A percentile compares a stretch with the other conserved stretches of the same genome.
phyloP scores from a whole-genome alignment of 1,140 invertebrate species.

The Drosophila takahashii region DNA sequence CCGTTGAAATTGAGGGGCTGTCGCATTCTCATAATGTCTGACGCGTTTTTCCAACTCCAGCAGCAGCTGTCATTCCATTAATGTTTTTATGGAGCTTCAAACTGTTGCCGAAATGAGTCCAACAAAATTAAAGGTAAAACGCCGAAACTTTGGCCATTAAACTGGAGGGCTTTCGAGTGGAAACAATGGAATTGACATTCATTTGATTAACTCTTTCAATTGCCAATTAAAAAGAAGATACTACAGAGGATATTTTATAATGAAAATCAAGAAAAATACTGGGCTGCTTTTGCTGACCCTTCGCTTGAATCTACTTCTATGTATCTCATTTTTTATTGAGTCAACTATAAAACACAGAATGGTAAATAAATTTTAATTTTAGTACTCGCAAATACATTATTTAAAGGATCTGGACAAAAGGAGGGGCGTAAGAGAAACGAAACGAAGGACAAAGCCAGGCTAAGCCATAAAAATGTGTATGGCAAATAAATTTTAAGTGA shows the following conservation, averaged over 20 bases:
- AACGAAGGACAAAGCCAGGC: conserved; percentile 56
- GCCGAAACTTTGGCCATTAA: conserved; percentile 59
- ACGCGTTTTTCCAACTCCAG: conserved; percentile 30
- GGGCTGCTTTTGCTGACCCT: conserved; percentile 28
- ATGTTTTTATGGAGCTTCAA: conserved; percentile 70
- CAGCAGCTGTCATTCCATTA: conserved; percentile 60
- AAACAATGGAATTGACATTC: conserved; percentile 59
- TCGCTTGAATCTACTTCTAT: neutral
- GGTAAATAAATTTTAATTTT: conserved; percentile 78
- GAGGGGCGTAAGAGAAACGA: conserved; percentile 6
- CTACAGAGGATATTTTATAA: neutral
- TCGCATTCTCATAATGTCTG: conserved; percentile 57
- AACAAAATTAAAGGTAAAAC: conserved; percentile 69
- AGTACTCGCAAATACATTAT: conserved; percentile 66
- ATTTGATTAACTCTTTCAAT: conserved; percentile 74
- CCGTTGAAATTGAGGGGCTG: conserved; percentile 20
- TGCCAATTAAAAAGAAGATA: conserved; percentile 59
- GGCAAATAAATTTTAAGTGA: conserved; percentile 80
- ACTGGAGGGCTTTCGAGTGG: conserved; percentile 18
- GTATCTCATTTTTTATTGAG: conserved; percentile 46
- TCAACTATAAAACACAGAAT: conserved; percentile 55
- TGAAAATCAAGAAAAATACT: conserved; percentile 19
- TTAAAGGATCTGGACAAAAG: conserved; percentile 39
- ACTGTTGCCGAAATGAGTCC: conserved; percentile 62
- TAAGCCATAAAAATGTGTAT: conserved; percentile 77